Conservation (phyloP, 2,888 invertebrate species). For the Machimus rusticus region DNA sequence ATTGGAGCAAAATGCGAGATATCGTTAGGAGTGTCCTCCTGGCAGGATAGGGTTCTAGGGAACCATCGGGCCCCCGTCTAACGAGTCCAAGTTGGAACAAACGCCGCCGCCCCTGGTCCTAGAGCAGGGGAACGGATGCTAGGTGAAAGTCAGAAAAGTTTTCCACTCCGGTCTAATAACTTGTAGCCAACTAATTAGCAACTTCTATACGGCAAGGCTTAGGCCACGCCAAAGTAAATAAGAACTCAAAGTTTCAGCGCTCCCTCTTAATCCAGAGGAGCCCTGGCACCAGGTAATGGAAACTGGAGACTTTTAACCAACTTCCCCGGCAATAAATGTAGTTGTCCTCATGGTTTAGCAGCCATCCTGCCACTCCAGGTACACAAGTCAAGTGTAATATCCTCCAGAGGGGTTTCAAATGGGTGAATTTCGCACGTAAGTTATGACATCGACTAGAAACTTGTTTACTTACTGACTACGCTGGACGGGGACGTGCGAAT, state of each 20-base stretch:
- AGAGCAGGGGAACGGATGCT: neutral
- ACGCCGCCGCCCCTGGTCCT: neutral
- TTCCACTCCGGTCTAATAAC: conserved; percentile 29
- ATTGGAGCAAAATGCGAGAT: neutral
- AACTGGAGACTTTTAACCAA: conserved; percentile 26
- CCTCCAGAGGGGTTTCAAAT: conserved; percentile 6
- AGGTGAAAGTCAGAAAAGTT: conserved; percentile 29
- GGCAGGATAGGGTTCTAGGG: neutral
- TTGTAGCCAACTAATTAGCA: conserved; percentile 31
- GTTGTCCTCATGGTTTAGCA: conserved; percentile 22
- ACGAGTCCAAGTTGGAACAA: neutral
- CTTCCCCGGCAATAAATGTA: neutral
- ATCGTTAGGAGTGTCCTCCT: neutral
- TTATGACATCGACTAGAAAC: conserved; percentile 17
- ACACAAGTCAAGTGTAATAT: conserved; percentile 29
- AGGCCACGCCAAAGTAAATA: conserved; percentile 12
- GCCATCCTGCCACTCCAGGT: conserved; percentile 5
- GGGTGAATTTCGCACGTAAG: conserved; percentile 24
- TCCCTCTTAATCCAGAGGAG: conserved; percentile 20
- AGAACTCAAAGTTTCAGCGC: conserved; percentile 11
- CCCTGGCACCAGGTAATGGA: conserved; percentile 21
- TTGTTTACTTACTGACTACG: neutral
- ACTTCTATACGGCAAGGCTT: conserved; percentile 18
- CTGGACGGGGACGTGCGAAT: neutral
- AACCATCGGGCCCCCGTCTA: neutral